phyloP scores from a whole-genome alignment of 2,113 vertebrate species.

The Philantomba maxwellii region DNA sequence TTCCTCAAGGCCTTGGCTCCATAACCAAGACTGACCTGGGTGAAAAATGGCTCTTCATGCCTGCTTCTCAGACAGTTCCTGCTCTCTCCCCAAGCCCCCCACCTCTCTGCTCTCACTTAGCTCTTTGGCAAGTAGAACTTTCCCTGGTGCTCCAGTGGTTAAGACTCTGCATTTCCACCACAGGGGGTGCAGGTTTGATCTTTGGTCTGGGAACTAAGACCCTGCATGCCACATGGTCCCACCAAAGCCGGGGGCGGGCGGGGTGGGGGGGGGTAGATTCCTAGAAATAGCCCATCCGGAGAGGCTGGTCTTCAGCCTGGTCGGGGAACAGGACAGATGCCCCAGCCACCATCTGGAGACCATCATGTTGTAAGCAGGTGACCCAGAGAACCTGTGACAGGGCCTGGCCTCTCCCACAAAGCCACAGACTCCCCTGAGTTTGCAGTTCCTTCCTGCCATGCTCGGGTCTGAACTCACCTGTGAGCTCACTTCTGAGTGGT shows the following conservation, averaged over 20 bases:
- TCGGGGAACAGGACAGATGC: background rate
- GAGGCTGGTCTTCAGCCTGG: background rate
- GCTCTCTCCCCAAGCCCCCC: fast-evolving
- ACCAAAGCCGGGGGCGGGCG: too few relatives aligned
- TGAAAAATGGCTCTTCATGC: background rate
- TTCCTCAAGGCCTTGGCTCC: background rate
- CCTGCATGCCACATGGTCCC: background rate
- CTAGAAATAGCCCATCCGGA: background rate
- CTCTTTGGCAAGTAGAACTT: background rate
- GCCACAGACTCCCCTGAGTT: background rate
- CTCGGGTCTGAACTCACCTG: background rate
- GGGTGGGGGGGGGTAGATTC: fast-evolving
- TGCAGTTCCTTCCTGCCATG: background rate
- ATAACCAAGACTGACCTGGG: background rate
- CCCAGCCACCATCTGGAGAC: background rate
- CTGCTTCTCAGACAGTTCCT: background rate
- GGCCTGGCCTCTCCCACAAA: too few relatives aligned
- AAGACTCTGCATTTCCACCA: background rate
- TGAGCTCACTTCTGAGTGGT: background rate
- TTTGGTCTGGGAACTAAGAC: background rate
- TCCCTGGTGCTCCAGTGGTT: background rate
- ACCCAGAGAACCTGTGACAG: background rate
- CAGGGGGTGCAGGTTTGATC: background rate
- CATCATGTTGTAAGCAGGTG: background rate
- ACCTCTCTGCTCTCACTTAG: background rate